Evolutionary conservation across 2,888 invertebrate genomes (phyloP).

Genomic region (Cephus sareptanus): DNA sequence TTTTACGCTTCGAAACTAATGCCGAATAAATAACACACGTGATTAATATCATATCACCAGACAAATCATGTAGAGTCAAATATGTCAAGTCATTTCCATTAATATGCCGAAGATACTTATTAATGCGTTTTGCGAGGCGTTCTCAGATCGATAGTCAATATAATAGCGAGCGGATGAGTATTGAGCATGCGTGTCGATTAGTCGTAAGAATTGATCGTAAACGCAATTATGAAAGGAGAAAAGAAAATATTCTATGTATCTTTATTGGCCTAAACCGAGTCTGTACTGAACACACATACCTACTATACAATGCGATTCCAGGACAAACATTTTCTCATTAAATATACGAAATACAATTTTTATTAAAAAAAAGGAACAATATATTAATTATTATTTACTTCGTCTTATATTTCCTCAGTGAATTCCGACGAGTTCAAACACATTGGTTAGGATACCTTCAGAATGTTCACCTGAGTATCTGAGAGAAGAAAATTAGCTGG

Average conservation of each 20-base stretch:
- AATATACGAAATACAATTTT: constrained; percentile 44
- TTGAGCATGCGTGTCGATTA: neutral
- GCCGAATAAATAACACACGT: neutral
- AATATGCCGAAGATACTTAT: neutral
- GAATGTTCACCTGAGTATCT: too few species aligned
- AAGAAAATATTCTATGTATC: constrained; percentile 23
- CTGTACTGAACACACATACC: constrained; percentile 27
- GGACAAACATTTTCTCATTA: constrained; percentile 30
- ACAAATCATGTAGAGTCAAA: neutral
- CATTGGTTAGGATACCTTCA: neutral
- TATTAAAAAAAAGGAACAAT: constrained; percentile 27
- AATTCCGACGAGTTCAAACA: neutral
- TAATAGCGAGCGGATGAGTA: neutral
- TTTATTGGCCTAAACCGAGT: constrained; percentile 46
- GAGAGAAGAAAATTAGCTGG: too few species aligned
- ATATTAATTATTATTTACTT: neutral
- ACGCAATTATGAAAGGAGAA: neutral
- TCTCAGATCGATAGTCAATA: neutral
- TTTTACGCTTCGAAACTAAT: neutral
- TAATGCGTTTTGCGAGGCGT: neutral
- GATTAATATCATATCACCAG: neutral
- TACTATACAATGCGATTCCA: constrained; percentile 26
- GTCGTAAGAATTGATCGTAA: constrained; percentile 2
- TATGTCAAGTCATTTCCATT: neutral
- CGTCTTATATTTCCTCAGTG: neutral